phyloP scores from a whole-genome alignment of 2,113 vertebrate genomes.

The Ia io region DNA sequence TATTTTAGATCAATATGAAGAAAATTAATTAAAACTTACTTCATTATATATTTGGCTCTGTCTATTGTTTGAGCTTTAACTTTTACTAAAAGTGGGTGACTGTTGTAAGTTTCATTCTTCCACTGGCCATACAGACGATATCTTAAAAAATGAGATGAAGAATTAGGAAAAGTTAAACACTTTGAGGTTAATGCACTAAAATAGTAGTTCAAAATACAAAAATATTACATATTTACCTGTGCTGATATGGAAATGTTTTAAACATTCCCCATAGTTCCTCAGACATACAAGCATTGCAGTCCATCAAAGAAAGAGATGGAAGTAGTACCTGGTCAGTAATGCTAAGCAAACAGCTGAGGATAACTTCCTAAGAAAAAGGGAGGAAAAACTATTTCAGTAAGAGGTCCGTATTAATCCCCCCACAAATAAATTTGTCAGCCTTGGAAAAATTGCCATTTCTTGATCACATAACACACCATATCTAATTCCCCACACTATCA shows the following conservation, averaged over 20 bases:
- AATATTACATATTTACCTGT: slow-evolving; percentile 87
- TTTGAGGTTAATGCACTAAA: neutral
- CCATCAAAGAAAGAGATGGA: slow-evolving; percentile 90
- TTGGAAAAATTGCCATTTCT: neutral
- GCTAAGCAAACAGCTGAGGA: slow-evolving; percentile 91
- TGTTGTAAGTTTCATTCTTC: slow-evolving; percentile 98
- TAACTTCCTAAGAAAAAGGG: slow-evolving; percentile 83
- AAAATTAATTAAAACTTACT: slow-evolving; percentile 86
- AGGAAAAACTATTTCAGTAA: slow-evolving; percentile 66
- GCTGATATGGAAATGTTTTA: slow-evolving; percentile 93
- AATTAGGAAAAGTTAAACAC: slow-evolving; percentile 42
- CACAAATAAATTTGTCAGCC: slow-evolving; percentile 20
- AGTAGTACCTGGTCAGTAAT: slow-evolving; percentile 93
- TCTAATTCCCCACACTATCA: neutral
- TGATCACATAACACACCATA: neutral
- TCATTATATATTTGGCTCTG: slow-evolving; percentile 96
- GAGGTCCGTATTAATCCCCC: neutral
- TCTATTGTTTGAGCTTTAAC: slow-evolving; percentile 98
- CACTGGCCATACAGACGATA: slow-evolving; percentile 98
- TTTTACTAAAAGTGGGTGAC: slow-evolving; percentile 95
- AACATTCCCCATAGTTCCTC: slow-evolving; percentile 98
- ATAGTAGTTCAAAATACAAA: slow-evolving; percentile 3
- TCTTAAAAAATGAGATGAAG: slow-evolving; percentile 79
- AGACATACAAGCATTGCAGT: slow-evolving; percentile 97
- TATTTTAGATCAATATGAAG: slow-evolving; percentile 15